Conservation (phyloP, 2,888 invertebrate genomes). For the Lamellibrachia satsuma region DNA sequence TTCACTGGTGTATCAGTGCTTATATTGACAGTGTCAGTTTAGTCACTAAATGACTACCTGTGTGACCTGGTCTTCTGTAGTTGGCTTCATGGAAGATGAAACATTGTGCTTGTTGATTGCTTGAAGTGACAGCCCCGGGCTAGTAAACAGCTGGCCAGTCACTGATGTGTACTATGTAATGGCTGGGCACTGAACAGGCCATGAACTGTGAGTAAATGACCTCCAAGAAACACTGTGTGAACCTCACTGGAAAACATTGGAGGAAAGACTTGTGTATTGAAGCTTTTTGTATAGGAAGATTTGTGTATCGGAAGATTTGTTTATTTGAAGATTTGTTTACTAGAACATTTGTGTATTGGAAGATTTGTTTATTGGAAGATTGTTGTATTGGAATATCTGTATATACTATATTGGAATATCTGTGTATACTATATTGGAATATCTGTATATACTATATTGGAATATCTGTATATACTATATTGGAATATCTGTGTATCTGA, state of each 20-base stretch:
- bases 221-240: not conserved
- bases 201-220: not conserved
- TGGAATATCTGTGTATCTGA: not conserved
- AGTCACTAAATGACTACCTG: not conserved
- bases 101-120: not conserved
- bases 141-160: not conserved
- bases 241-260: too few relatives aligned
- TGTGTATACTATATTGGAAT: too few relatives aligned
- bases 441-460: not conserved
- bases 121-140: slow-evolving; percentile 2
- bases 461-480: too few relatives aligned
- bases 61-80: not conserved
- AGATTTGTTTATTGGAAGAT: not conserved
- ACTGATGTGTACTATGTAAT: not conserved
- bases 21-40: not conserved
- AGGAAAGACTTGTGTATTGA: not conserved
- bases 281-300: not conserved
- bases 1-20: not conserved
- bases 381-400: not conserved
- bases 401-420: too few relatives aligned
- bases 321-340: not conserved
- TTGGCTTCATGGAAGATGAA: not conserved
- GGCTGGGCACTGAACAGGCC: not conserved
- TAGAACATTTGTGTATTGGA: not conserved
- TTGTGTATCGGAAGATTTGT: not conserved